Conservation (phyloP, 2,113 vertebrate species). For the Rattus norvegicus region DNA sequence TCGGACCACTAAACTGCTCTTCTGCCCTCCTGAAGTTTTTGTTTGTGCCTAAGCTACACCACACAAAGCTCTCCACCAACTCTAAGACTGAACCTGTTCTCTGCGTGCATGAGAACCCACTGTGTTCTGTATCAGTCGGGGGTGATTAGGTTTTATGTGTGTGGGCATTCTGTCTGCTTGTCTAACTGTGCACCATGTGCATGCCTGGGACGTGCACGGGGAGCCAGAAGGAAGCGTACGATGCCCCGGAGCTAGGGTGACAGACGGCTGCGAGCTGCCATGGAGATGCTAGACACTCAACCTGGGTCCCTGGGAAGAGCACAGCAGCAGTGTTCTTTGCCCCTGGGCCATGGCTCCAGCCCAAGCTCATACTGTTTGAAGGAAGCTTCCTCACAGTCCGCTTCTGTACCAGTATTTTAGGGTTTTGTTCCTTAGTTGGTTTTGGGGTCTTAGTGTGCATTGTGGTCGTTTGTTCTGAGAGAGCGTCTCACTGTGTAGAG, state of each 20-base stretch:
- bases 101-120: neutral
- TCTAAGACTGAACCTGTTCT: constrained; percentile 55
- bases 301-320: neutral
- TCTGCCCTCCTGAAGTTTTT: too few species aligned
- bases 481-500: neutral
- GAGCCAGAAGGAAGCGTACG: neutral
- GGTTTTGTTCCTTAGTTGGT: constrained; percentile 41
- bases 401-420: constrained; percentile 37
- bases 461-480: neutral
- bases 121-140: neutral
- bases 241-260: neutral
- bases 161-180: neutral
- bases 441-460: neutral
- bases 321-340: neutral
- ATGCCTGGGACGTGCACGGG: neutral
- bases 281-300: neutral
- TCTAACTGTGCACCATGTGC: neutral
- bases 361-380: neutral
- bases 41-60: neutral
- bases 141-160: constrained; percentile 2
- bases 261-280: neutral
- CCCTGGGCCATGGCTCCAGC: neutral
- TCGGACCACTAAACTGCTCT: neutral
- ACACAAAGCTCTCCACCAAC: neutral
- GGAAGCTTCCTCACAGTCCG: constrained; percentile 48